phyloP scores from a whole-genome alignment of 2,888 invertebrate genomes.

The Acleris emargana region DNA sequence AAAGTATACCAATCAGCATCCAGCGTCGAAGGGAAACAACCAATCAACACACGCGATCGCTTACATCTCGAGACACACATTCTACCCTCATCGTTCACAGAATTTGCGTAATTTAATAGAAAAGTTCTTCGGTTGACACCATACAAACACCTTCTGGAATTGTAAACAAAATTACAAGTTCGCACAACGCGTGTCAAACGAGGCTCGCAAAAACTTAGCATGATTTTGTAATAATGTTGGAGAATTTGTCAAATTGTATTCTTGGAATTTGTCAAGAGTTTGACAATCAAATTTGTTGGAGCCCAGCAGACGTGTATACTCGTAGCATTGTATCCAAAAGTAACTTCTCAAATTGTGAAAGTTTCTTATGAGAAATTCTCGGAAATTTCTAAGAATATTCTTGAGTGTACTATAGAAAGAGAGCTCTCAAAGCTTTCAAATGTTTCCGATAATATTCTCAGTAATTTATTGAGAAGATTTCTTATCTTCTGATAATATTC shows the following conservation, averaged over 20 bases:
- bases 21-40: conserved; percentile 6
- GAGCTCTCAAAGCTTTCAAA: too few relatives aligned
- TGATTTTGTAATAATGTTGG: conserved; percentile 10
- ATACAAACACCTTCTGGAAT: conserved; percentile 41
- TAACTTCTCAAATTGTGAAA: too few relatives aligned
- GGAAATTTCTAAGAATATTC: too few relatives aligned
- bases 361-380: too few relatives aligned
- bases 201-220: conserved; percentile 29
- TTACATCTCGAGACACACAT: conserved; percentile 19
- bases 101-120: conserved; percentile 47
- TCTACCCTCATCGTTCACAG: conserved; percentile 39
- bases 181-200: conserved; percentile 33
- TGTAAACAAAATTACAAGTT: conserved; percentile 42
- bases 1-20: conserved; percentile 21
- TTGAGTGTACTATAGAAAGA: too few relatives aligned
- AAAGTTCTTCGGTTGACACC: conserved; percentile 41
- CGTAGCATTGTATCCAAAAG: too few relatives aligned
- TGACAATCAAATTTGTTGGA: too few relatives aligned
- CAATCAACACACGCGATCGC: conserved; percentile 21
- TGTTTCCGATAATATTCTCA: too few relatives aligned
- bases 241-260: background rate
- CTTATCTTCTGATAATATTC: too few relatives aligned
- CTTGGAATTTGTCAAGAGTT: background rate
- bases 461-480: too few relatives aligned
- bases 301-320: too few relatives aligned